Base-by-base conservation (phyloP, 2,888 invertebrate species). In the Drosophila birchii region DNA sequence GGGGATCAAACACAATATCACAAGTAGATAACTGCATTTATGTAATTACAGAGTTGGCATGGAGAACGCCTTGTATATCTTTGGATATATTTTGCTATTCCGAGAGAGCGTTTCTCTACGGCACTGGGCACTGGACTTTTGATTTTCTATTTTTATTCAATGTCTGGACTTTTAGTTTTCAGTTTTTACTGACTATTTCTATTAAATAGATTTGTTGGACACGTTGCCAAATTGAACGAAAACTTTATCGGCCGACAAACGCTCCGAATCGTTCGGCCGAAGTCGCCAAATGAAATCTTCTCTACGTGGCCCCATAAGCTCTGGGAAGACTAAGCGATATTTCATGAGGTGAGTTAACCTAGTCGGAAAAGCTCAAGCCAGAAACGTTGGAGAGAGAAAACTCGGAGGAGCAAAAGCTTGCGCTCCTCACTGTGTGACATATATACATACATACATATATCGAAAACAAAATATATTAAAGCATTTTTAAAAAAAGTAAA, bases 51-150 rank as follows among this genome's bases (percentile, higher is more conserved):
- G 63, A 5, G 43, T 49, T 43, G 39, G 18, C 63, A 49, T 39
- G 32, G 20, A 12, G 47, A 20, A 32, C 51, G 38, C 34, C n/a
- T 64, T n/a, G 32, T 36, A 36, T 43, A 49, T 20, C 12, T 18
- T 20, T 45, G 16, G 26, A 9, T 26, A 45, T 45, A 38, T 23
- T 3, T 36, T n/a, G 12, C 5, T 12, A 34, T 59, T 6, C 51
- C 4, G 16, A 36, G 69, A 69, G 47, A 55, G 29, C 36, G 39
- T 47, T 36, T 67, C 45, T 67, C 55, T 69, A 39, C 41, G 69
- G 70, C 70, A 68, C 68, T 56, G 68, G 56, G 57, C 70, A 68
- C 68, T 68, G 56, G 56, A 49, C 47, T 68, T 55, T 56, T 16
- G 51, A 53, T 36, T 69, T 49, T 29, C 47, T 41, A 29, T 41